These are phyloP conservation scores for Achatina immaculata DNA, from an alignment of 1,140 invertebrate genomes.

Conservation along the genomic window DNA sequence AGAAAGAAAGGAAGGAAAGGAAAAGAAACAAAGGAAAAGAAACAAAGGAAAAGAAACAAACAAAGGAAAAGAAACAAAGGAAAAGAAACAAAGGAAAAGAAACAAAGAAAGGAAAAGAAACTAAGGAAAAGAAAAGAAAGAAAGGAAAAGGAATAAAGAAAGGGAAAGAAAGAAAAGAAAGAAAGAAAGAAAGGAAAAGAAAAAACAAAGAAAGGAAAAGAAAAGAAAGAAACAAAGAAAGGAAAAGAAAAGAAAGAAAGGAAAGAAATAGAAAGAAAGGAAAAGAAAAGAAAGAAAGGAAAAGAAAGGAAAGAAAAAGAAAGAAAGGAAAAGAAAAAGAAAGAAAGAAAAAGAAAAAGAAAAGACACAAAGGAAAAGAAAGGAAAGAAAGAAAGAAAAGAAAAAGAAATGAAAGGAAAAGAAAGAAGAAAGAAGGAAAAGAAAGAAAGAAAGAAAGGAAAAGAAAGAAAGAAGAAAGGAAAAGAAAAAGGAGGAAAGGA, in stretches of 20 bases:
- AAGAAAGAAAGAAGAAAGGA: background rate
- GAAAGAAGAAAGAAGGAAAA: background rate
- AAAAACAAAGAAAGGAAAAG: background rate
- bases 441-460: background rate
- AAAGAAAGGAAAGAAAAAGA: background rate
- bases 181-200: no score
- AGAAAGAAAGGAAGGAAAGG: no score
- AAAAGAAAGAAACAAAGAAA: background rate
- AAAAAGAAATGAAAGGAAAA: no score
- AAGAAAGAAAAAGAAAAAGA: background rate
- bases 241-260: background rate
- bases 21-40: background rate
- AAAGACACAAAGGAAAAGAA: no score
- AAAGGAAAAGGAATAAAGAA: background rate
- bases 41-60: background rate
- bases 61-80: background rate
- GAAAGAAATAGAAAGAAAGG: no score
- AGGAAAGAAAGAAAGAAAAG: no score
- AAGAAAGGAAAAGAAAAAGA: background rate
- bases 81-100: background rate
- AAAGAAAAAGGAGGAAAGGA: background rate
- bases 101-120: background rate
- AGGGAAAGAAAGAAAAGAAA: constrained; percentile 5
- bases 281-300: background rate
- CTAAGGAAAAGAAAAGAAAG: background rate